A percentile compares a stretch with the other conserved stretches of the same genome.
Conservation (phyloP, 2,113 vertebrate species). For the Rattus rattus region DNA sequence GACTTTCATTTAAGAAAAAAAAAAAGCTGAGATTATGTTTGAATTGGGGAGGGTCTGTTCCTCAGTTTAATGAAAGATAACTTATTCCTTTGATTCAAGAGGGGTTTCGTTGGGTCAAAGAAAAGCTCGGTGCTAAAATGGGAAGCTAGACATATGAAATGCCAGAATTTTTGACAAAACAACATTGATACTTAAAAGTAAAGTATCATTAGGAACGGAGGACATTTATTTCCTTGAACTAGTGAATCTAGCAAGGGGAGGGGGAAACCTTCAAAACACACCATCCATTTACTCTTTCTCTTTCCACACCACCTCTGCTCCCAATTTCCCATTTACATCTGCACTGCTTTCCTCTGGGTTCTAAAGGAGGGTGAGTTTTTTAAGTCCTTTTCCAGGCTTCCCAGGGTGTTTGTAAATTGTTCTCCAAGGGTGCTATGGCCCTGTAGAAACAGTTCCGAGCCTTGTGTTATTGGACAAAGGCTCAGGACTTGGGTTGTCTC, state of each 20-base stretch:
- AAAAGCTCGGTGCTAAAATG: conserved; percentile 43
- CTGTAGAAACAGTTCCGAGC: neutral
- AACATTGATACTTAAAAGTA: conserved; percentile 5
- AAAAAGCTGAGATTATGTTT: conserved; percentile 24
- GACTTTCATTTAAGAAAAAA: neutral
- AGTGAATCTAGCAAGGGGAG: conserved; percentile 7
- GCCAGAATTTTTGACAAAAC: neutral
- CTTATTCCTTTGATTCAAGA: conserved; percentile 56
- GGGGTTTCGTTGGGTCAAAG: conserved; percentile 38
- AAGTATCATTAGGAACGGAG: conserved; percentile 21
- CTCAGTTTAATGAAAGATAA: conserved; percentile 45
- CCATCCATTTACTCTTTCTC: neutral
- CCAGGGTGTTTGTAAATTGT: conserved; percentile 56
- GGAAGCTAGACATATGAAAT: conserved; percentile 29
- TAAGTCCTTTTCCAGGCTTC: neutral
- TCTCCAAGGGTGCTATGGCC: conserved; percentile 38
- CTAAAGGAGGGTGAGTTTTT: conserved; percentile 35
- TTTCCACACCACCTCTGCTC: neutral
- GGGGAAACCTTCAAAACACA: neutral
- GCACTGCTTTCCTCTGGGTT: conserved; percentile 32
- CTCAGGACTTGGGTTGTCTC: neutral
- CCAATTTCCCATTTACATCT: neutral
- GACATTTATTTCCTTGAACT: conserved; percentile 48
- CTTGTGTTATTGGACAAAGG: conserved; percentile 53
- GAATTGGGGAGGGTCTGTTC: conserved; percentile 33